Conservation (phyloP, 2,888 invertebrate species). For the Salpingus planirostris region DNA sequence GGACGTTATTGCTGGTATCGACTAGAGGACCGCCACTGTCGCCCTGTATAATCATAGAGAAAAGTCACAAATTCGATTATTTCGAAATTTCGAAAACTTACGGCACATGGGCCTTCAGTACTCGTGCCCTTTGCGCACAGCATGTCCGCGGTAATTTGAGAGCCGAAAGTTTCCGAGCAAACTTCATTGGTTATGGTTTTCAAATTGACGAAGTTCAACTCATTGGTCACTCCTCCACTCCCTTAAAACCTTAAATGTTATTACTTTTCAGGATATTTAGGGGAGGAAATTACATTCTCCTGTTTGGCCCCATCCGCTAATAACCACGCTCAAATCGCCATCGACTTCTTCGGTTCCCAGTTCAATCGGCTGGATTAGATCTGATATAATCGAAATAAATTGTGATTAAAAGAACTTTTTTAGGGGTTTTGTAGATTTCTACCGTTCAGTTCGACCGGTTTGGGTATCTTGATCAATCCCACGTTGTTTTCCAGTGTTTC, state of each 20-base stretch:
- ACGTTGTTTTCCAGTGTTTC: not conserved
- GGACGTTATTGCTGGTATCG: slow-evolving; percentile 1
- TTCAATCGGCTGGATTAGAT: too few species aligned
- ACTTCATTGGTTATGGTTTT: slow-evolving; percentile 3
- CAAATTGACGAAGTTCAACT: slow-evolving; percentile 3
- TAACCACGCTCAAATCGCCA: too few species aligned
- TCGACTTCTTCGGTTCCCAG: too few species aligned
- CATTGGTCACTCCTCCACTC: slow-evolving; percentile 3
- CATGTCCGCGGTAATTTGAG: slow-evolving; percentile 6
- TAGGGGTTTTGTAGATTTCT: too few species aligned
- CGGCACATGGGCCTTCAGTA: slow-evolving; percentile 6
- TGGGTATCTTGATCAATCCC: not conserved
- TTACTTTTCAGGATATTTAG: not conserved
- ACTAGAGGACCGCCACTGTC: slow-evolving; percentile 6
- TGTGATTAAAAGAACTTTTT: too few species aligned
- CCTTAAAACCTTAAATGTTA: not conserved
- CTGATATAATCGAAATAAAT: too few species aligned
- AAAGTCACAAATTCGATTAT: too few species aligned
- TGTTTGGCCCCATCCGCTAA: slow-evolving; percentile 7
- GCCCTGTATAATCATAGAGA: too few species aligned
- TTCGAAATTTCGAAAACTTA: slow-evolving; percentile 3
- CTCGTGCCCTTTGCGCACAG: slow-evolving; percentile 4
- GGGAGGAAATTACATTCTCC: slow-evolving; percentile 5
- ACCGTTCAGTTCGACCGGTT: not conserved
- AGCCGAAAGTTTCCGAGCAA: slow-evolving; percentile 4